Percentiles rank a stretch among this genome's conserved stretches.
These are phyloP conservation scores for Bicyclus anynana DNA, from an alignment of 1,140 invertebrate species.

Conservation along the genomic window DNA sequence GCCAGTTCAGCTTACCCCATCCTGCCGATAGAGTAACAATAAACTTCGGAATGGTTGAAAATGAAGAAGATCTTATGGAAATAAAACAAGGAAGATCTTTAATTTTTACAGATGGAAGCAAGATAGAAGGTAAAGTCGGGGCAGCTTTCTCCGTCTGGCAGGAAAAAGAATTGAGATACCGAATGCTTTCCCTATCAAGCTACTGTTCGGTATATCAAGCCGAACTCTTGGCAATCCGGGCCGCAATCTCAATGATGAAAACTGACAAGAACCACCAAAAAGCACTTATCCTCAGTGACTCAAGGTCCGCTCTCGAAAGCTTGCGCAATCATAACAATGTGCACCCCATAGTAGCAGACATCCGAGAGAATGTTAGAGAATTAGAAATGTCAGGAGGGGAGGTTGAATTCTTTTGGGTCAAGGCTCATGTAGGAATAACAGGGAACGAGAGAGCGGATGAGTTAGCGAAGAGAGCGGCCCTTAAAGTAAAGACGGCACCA, in stretches of 20 bases:
- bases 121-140: background rate
- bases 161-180: background rate
- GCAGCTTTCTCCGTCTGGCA: background rate
- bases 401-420: slow-evolving; percentile 18
- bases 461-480: slow-evolving; percentile 27
- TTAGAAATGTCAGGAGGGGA: background rate
- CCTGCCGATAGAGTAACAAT: background rate
- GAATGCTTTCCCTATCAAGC: background rate
- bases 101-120: background rate
- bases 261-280: no score
- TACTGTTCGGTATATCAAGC: background rate
- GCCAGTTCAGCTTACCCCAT: background rate
- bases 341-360: slow-evolving; percentile 12
- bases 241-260: background rate
- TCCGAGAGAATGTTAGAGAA: background rate
- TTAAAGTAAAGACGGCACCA: background rate
- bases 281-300: background rate
- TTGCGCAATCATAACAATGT: background rate
- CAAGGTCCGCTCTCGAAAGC: background rate
- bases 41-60: background rate
- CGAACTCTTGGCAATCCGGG: background rate
- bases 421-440: slow-evolving; percentile 22
- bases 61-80: background rate
- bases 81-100: background rate
- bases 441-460: slow-evolving; percentile 36